phyloP scores from a whole-genome alignment of 2,888 invertebrate species.

The Agelastica alni region DNA sequence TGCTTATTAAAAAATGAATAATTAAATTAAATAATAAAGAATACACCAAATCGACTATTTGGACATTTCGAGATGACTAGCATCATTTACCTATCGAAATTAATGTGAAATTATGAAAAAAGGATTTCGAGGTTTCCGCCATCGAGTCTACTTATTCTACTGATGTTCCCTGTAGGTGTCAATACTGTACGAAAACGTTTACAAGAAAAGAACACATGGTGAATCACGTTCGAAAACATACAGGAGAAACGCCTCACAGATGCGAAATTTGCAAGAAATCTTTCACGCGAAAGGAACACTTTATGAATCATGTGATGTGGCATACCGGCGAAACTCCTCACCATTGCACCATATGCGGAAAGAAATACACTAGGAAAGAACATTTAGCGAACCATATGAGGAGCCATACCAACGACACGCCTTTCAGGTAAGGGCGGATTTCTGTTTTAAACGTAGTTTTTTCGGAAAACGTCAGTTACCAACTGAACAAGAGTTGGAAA shows the following conservation, averaged over 20 bases:
- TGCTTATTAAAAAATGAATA: too few relatives aligned
- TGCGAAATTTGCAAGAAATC: conserved; percentile 81
- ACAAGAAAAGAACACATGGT: conserved; percentile 80
- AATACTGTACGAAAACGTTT: conserved; percentile 76
- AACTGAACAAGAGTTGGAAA: too few relatives aligned
- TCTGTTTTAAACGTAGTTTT: too few relatives aligned
- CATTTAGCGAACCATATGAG: conserved; percentile 88
- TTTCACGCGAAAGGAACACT: conserved; percentile 76
- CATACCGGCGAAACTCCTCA: conserved; percentile 85
- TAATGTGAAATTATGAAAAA: too few relatives aligned
- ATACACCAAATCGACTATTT: too few relatives aligned
- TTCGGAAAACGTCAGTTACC: too few relatives aligned
- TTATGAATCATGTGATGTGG: conserved; percentile 82
- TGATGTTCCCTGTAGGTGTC: too few relatives aligned
- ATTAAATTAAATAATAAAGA: too few relatives aligned
- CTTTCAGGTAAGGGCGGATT: conserved; percentile 58
- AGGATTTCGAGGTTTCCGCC: too few relatives aligned
- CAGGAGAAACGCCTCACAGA: conserved; percentile 75
- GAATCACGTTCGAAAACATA: conserved; percentile 76
- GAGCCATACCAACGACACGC: conserved; percentile 86
- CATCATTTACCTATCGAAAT: too few relatives aligned
- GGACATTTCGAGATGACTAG: too few relatives aligned
- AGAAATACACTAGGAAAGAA: conserved; percentile 88
- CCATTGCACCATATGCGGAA: conserved; percentile 84
- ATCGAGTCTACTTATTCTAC: too few relatives aligned